A percentile compares a stretch with the other conserved stretches of the same genome.
Evolutionary conservation across 1,140 invertebrate genomes (phyloP).

Genomic region (Danaus melanippus): DNA sequence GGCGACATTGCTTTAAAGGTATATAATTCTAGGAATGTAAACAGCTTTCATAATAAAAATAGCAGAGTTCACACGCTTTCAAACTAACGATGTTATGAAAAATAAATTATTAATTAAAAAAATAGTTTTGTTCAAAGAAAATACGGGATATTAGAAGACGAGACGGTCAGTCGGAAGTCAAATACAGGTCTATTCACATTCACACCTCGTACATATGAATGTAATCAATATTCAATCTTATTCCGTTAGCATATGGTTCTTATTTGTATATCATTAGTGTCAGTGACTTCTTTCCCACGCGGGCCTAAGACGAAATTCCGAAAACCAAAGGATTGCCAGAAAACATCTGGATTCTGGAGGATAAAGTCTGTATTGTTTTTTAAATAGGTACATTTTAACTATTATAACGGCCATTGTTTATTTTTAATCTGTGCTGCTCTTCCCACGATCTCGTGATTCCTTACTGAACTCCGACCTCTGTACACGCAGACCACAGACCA

Average conservation of each 20-base stretch:
- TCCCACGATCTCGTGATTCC: slow-evolving; percentile 18
- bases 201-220: slow-evolving; percentile 24
- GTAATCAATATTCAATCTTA: slow-evolving; percentile 18
- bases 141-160: slow-evolving; percentile 17
- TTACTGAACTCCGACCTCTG: not conserved
- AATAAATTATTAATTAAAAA: too few relatives aligned
- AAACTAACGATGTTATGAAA: too few relatives aligned
- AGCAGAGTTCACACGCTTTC: slow-evolving; percentile 22
- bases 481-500: too few relatives aligned
- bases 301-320: slow-evolving; percentile 21
- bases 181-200: slow-evolving; percentile 37
- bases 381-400: not conserved
- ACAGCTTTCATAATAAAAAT: too few relatives aligned
- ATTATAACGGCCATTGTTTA: too few relatives aligned
- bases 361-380: slow-evolving; percentile 3
- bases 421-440: not conserved
- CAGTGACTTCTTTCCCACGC: slow-evolving; percentile 35
- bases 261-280: not conserved
- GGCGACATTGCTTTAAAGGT: too few relatives aligned
- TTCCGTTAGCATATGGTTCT: not conserved
- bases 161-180: slow-evolving; percentile 34
- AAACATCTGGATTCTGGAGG: slow-evolving; percentile 24
- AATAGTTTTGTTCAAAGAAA: too few relatives aligned
- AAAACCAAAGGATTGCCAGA: slow-evolving; percentile 27
- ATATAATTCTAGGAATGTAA: too few relatives aligned